Evolutionary conservation across 1,140 invertebrate species (phyloP), one percentile per base, ranked within the genome.

Genomic region (Tenebrio molitor): DNA sequence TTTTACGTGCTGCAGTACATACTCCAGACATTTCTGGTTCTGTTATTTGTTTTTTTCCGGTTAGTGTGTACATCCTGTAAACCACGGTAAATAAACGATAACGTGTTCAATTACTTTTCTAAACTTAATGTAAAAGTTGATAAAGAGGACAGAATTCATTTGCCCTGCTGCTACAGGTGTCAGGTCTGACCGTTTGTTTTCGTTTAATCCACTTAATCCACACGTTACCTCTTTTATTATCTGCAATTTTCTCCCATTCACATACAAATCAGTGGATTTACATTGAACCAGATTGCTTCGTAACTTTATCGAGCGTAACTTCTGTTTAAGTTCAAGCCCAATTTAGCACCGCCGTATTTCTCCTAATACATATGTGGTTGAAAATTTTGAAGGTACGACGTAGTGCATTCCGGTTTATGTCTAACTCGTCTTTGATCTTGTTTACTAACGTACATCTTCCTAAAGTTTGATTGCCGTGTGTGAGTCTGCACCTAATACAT

Each of bases 391-490:
- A 33, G 29, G 5, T 39, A 39, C 36, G 5, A 7, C 36, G n/a
- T 39, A 5, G 21, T 58, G 19, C 21, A 58, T 25, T 25, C 15
- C 19, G 23, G 50, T 29, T 53, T 53, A 53, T 58, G 50, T 58
- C 23, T 39, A 39, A 39, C 36, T 14, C 29, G 50, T 58, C 50
- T 58, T 58, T 58, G 50, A 58, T 58, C 50, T 33, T 58, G 23
- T 58, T 58, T 58, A 29, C 50, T 33, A 23, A 58, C 50, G 29
- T 15, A 58, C 23, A 58, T 58, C 50, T 29, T 33, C 21, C 36
- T 12, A 39, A 39, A 39, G 50, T 58, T 58, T 58, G 50, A 58
- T 58, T 58, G 50, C 50, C 50, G 50, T 29, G 50, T 58, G 50
- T 29, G 50, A 33, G 50, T 12, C 50, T 58, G 50, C 50, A 58